Base-by-base conservation (phyloP, 1,140 invertebrate genomes). In the Drosophila teissieri region DNA sequence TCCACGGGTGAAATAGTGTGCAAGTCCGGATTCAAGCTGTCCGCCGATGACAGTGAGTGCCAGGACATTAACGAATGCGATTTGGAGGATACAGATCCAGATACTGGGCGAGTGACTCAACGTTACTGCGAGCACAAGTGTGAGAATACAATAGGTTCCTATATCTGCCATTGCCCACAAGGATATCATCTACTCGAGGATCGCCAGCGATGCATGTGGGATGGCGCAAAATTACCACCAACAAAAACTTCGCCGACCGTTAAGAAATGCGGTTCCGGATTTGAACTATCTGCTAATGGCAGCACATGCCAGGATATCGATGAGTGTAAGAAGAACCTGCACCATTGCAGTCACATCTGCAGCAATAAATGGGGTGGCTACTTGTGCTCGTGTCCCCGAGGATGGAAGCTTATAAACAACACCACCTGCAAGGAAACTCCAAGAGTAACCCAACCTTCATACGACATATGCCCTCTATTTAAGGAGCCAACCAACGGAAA, bases 41-140 rank as follows among this genome's bases (percentile, higher is more conserved):
- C 90, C 14, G 56, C 78, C 4, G 93, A 94, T 68, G 91, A 90
- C 19, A 69, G 58, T 61, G 90, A 90, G 27, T 95, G 93, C 75
- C 61, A 91, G 51, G 94, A 95, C 91, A 94, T 96, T 1, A 94
- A 97, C 80, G 96, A 96, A 90, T 97, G 96, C 90, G 80, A 88
- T 2, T 92, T 93, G 8, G 65, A 81, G 8, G 73, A 73, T 11
- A 48, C 63, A 5, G 58, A 60, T 3, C 67, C 93, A 89, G 55
- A 93, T 90, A 61, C 67, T 3, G 78, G 70, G 0, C 77, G 84
- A 49, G 72, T 44, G 65, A 90, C 67, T 2, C 62, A 48, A 90
- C 69, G 68, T 5, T 82, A 93, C n/a, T 96, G 95, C 64, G 93
- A 93, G 2, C 93, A 94, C 63, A 91, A 91, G 15, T 97, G 96